A percentile compares a stretch with the other conserved stretches of the same genome.
Evolutionary conservation across 1,140 invertebrate genomes (phyloP).

Genomic region (Caenorhabditis inopinata): DNA sequence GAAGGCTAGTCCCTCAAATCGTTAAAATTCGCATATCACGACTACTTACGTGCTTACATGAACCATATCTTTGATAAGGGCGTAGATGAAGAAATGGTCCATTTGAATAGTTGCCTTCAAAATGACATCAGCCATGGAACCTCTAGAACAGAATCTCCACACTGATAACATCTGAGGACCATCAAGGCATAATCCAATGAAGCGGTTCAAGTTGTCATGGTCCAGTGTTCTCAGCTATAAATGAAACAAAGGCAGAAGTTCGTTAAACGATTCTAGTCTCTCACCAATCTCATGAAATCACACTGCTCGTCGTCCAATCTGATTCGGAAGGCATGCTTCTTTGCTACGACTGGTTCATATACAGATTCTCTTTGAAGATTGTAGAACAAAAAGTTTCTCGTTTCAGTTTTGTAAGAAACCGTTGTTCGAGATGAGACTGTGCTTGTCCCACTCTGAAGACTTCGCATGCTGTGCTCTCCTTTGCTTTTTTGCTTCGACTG

Average conservation of each 20-base stretch:
- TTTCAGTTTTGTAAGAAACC: background rate
- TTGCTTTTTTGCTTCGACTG: background rate
- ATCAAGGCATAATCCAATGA: conserved; percentile 54
- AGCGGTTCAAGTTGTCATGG: conserved; percentile 59
- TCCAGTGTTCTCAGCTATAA: conserved; percentile 54
- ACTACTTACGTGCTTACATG: too few species aligned
- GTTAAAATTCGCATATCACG: too few species aligned
- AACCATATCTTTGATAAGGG: conserved; percentile 30
- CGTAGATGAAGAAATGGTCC: conserved; percentile 38
- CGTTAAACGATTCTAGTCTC: too few species aligned
- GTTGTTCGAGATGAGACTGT: background rate
- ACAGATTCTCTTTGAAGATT: conserved; percentile 11
- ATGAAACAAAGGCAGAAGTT: background rate
- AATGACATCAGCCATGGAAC: conserved; percentile 35
- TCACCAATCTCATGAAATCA: background rate
- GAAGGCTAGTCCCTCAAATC: conserved; percentile 43
- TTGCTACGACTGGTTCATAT: background rate
- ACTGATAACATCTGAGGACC: conserved; percentile 49
- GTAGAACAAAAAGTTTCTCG: conserved; percentile 16
- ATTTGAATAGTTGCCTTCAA: conserved; percentile 33
- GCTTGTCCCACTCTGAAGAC: background rate
- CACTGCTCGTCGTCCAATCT: conserved; percentile 12
- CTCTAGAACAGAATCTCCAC: conserved; percentile 46
- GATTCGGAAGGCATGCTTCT: background rate
- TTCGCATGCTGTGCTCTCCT: conserved; percentile 24